phyloP scores from a whole-genome alignment of 2,113 vertebrate genomes.

The Australoheros scitulus region DNA sequence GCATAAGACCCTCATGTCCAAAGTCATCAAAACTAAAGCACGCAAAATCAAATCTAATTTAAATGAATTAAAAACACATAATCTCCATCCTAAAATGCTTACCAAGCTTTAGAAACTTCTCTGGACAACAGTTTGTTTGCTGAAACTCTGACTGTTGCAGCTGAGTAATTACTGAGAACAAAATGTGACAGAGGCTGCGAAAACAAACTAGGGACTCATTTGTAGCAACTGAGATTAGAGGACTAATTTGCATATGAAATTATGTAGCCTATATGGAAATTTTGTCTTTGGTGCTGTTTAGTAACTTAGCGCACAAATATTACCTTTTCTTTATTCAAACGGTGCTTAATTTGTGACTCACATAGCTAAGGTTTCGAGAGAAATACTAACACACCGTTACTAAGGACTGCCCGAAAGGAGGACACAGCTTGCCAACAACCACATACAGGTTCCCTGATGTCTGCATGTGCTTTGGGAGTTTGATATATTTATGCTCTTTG shows the following conservation, averaged over 20 bases:
- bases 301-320: not conserved
- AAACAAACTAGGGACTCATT: slow-evolving; percentile 24
- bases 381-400: not conserved
- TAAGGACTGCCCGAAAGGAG: not conserved
- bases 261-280: not conserved
- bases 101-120: not conserved
- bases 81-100: slow-evolving; percentile 11
- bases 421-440: not conserved
- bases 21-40: slow-evolving; percentile 8
- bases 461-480: not conserved
- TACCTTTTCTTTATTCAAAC: not conserved
- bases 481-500: not conserved
- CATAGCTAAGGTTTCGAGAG: not conserved
- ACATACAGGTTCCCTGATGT: not conserved
- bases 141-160: slow-evolving; percentile 1
- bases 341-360: not conserved
- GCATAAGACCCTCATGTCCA: not conserved
- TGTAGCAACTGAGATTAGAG: slow-evolving; percentile 8
- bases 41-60: not conserved
- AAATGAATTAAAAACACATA: not conserved
- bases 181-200: slow-evolving; percentile 18
- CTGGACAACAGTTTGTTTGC: not conserved
- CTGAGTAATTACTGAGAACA: slow-evolving; percentile 23
- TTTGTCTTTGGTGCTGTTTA: not conserved
- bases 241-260: slow-evolving; percentile 15